Conservation (phyloP, 2,797 vertebrate genomes). For the Champsocephalus gunnari region DNA sequence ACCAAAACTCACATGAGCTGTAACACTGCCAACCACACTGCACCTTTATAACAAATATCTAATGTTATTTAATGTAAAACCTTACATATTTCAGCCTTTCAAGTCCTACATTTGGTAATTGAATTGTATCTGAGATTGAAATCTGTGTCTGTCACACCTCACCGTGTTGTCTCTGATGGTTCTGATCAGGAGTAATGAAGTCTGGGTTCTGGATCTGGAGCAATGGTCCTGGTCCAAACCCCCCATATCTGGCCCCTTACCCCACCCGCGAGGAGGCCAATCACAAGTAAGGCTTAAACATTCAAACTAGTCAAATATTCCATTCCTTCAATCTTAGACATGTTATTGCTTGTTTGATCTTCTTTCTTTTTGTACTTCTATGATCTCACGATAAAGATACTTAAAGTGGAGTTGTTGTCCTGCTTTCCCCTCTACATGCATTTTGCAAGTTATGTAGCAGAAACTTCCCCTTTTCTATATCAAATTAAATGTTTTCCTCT, state of each 20-base stretch:
- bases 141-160: not conserved
- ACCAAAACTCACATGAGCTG: not conserved
- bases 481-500: slow-evolving; percentile 24
- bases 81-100: not conserved
- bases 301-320: not conserved
- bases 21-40: not conserved
- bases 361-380: not conserved
- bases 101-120: not conserved
- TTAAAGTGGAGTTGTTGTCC: not conserved
- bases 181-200: slow-evolving; percentile 93
- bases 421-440: not conserved
- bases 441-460: not conserved
- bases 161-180: slow-evolving; percentile 25
- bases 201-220: slow-evolving; percentile 97
- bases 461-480: not conserved
- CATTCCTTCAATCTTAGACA: not conserved
- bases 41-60: not conserved
- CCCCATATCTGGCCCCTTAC: slow-evolving; percentile 87
- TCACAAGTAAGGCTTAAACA: slow-evolving; percentile 88
- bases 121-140: not conserved
- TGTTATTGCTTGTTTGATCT: not conserved
- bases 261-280: slow-evolving; percentile 96
- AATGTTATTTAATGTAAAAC: not conserved
- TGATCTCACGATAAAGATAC: not conserved
- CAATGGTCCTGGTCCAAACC: slow-evolving; percentile 99